These are phyloP conservation scores for Nemoura dubitans DNA, from an alignment of 2,888 invertebrate species.

Conservation along the genomic window DNA sequence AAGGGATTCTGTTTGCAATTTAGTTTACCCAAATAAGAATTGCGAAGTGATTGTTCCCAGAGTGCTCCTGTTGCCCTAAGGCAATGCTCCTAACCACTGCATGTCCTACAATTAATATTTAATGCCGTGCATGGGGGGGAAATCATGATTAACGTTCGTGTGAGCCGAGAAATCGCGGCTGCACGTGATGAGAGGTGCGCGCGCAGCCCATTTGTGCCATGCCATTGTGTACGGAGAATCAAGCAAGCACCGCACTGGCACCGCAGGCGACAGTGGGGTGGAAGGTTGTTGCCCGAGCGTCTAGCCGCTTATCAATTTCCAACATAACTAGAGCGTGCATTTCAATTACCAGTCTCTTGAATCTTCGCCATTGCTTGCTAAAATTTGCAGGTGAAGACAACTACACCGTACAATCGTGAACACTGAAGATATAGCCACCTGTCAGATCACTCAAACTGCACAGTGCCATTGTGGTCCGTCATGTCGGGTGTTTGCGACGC, in stretches of 20 bases:
- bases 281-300: not conserved
- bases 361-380: too few relatives aligned
- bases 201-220: not conserved
- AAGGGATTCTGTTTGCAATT: too few relatives aligned
- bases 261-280: not conserved
- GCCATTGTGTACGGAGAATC: not conserved
- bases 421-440: not conserved
- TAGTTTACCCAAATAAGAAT: too few relatives aligned
- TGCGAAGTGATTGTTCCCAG: too few relatives aligned
- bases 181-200: not conserved
- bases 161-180: too few relatives aligned
- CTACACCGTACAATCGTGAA: not conserved
- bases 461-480: not conserved
- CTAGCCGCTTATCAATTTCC: not conserved
- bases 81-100: too few relatives aligned
- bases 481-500: constrained; percentile 21
- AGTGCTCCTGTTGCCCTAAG: too few relatives aligned
- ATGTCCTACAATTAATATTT: too few relatives aligned
- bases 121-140: too few relatives aligned
- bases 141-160: too few relatives aligned
- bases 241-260: not conserved
- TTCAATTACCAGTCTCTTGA: not conserved
- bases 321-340: not conserved
- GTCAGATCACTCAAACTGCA: not conserved
- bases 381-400: not conserved